A percentile compares a stretch with the other conserved stretches of the same genome.
Conservation (phyloP, 1,140 invertebrate genomes). For the Anagrus nilaparvatae region DNA sequence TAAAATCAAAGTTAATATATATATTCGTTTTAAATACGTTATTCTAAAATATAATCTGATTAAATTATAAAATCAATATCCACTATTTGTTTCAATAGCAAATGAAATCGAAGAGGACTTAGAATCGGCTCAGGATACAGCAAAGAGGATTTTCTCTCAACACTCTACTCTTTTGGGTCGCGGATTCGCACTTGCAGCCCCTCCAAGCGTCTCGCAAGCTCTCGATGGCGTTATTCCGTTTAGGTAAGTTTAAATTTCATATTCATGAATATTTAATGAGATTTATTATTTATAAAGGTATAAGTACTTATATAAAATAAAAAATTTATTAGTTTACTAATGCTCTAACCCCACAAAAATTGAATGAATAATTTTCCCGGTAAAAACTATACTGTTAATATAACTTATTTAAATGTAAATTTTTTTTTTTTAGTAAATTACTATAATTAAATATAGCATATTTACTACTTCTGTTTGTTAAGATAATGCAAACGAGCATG, state of each 20-base stretch:
- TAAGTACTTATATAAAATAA: too few species aligned
- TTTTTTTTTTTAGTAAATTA: too few species aligned
- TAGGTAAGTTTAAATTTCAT: conserved; percentile 50
- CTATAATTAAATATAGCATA: too few species aligned
- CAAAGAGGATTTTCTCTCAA: conserved; percentile 57
- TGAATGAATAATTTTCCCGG: too few species aligned
- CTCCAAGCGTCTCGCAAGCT: conserved; percentile 80
- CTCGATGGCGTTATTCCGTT: conserved; percentile 81
- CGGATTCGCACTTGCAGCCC: conserved; percentile 80
- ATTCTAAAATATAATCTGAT: conserved; percentile 9
- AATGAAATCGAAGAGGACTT: conserved; percentile 68
- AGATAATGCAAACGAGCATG: too few species aligned
- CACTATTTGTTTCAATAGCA: conserved; percentile 36
- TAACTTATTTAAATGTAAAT: too few species aligned
- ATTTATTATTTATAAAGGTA: too few species aligned
- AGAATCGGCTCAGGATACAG: conserved; percentile 59
- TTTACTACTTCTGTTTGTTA: too few species aligned
- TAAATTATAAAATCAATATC: conserved; percentile 12
- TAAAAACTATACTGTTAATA: too few species aligned
- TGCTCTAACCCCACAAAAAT: too few species aligned
- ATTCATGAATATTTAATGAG: background rate
- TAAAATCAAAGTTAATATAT: too few species aligned
- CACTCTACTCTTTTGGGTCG: conserved; percentile 73
- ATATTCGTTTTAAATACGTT: background rate
- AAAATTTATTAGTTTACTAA: too few species aligned